A percentile compares a stretch with the other conserved stretches of the same genome.
Evolutionary conservation across 1,140 invertebrate species (phyloP).

Genomic region (Ephestia elutella): DNA sequence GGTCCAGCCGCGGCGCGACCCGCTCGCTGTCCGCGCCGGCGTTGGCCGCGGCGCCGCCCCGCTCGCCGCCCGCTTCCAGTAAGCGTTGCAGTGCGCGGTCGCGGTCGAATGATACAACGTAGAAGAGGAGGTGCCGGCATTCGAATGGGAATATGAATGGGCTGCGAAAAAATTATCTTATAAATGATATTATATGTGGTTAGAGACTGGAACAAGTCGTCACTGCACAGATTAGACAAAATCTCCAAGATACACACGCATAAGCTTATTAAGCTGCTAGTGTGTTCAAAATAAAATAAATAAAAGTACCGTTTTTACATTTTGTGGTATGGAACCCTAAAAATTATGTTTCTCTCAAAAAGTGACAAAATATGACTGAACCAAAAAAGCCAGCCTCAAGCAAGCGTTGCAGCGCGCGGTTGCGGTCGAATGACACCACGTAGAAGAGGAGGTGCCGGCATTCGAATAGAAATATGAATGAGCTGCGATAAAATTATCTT

Average conservation of each 20-base stretch:
- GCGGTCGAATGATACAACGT: slow-evolving; percentile 96
- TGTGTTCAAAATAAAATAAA: too few species aligned
- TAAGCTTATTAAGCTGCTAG: too few species aligned
- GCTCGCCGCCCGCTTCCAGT: slow-evolving; percentile 81
- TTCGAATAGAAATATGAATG: slow-evolving; percentile 97
- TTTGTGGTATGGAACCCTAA: too few species aligned
- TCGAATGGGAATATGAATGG: slow-evolving; percentile 98
- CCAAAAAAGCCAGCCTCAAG: slow-evolving; percentile 87
- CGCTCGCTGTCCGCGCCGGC: slow-evolving; percentile 47
- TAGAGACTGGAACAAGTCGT: too few species aligned
- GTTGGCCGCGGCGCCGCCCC: slow-evolving; percentile 37
- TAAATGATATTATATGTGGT: neutral
- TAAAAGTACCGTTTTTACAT: too few species aligned
- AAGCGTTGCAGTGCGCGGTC: slow-evolving; percentile 94
- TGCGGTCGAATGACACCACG: slow-evolving; percentile 96
- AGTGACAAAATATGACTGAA: too few species aligned
- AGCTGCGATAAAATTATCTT: too few species aligned
- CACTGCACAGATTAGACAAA: too few species aligned
- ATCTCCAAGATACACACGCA: too few species aligned
- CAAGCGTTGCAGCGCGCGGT: slow-evolving; percentile 93
- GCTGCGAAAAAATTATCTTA: slow-evolving; percentile 55
- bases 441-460: slow-evolving; percentile 96
- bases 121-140: slow-evolving; percentile 95
- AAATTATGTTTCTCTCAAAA: too few species aligned
- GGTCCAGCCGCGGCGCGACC: slow-evolving; percentile 93